phyloP scores from a whole-genome alignment of 1,140 invertebrate genomes.

The Anastatus disparis region DNA sequence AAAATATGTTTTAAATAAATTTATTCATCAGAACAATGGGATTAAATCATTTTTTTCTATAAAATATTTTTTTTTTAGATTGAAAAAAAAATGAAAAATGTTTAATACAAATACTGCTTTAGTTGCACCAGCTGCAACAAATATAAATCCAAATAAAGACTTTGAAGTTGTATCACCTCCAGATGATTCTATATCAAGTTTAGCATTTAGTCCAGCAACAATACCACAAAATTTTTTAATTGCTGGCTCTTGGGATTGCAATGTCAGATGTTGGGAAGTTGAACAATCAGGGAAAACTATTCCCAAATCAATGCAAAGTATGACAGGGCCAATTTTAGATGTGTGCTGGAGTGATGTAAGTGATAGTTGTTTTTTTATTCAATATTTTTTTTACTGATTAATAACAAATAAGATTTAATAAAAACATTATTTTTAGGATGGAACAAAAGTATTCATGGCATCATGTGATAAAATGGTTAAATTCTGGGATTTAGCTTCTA shows the following conservation, averaged over 20 bases:
- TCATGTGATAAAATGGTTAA: slow-evolving; percentile 98
- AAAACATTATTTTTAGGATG: slow-evolving; percentile 74
- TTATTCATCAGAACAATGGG: too few relatives aligned
- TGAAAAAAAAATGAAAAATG: slow-evolving; percentile 48
- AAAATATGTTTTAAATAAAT: not conserved
- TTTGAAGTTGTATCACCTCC: slow-evolving; percentile 93
- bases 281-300: slow-evolving; percentile 91
- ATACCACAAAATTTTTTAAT: slow-evolving; percentile 91
- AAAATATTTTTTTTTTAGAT: slow-evolving; percentile 1
- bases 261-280: slow-evolving; percentile 97
- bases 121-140: slow-evolving; percentile 58
- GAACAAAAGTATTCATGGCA: slow-evolving; percentile 96
- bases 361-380: slow-evolving; percentile 12
- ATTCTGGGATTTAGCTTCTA: slow-evolving; percentile 96
- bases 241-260: slow-evolving; percentile 97
- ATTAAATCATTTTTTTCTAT: not conserved
- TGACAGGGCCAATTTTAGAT: slow-evolving; percentile 93
- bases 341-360: slow-evolving; percentile 96
- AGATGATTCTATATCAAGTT: slow-evolving; percentile 93
- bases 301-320: slow-evolving; percentile 97
- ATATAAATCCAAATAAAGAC: slow-evolving; percentile 89
- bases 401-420: not conserved
- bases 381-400: not conserved
- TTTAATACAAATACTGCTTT: slow-evolving; percentile 63
- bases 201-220: slow-evolving; percentile 91